Evolutionary conservation across 2,113 vertebrate genomes (phyloP), one percentile per base, ranked within the genome.

Genomic region (Micronisus gabar): DNA sequence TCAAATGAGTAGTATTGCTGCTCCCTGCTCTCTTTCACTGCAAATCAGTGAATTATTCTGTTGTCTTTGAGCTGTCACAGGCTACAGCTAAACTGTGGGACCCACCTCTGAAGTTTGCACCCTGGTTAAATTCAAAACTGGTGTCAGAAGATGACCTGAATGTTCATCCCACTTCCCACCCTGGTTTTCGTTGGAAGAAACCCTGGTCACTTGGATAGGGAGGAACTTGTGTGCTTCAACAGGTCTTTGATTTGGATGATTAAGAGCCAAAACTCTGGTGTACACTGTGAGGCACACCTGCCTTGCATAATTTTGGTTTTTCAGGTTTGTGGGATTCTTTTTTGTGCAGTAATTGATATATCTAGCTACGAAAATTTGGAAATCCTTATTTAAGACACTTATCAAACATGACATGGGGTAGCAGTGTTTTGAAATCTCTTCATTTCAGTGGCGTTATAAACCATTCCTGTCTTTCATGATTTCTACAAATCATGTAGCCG

Each of bases 401-500:
- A 48, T 95, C 81, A 93, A 96, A 85, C 66, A 15, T 91, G 90
- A 93, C 79, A 78, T 90, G 84, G 55, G 58, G 41, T 76, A 80
- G 72, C 84, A 86, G 84, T 90, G 93, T 96, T 98, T 95, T 97
- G 92, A 97, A 97, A 92, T 94, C 67, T 26, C 97, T 95, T 95
- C 83, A 91, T 81, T 97, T 93, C 68, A 63, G 47, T 53, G 30
- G 26, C 19, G 66, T 90, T 75, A 30, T 45, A 75, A 94, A 38
- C 55, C 15, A 13, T 74, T 90, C 10, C 13, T 52, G 25, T 55
- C 52, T 82, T 66, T 61, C 32, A 38, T 82, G 75, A 38, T 71
- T 89, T 79, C n/a, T 56, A 45, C 29, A 78, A 88, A 36, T 71
- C 1, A 0, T 27, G 10, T 88, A 76, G 25, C 30, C 15, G 34